Base-by-base conservation (phyloP, 2,113 vertebrate species). In the Spermophilus dauricus region DNA sequence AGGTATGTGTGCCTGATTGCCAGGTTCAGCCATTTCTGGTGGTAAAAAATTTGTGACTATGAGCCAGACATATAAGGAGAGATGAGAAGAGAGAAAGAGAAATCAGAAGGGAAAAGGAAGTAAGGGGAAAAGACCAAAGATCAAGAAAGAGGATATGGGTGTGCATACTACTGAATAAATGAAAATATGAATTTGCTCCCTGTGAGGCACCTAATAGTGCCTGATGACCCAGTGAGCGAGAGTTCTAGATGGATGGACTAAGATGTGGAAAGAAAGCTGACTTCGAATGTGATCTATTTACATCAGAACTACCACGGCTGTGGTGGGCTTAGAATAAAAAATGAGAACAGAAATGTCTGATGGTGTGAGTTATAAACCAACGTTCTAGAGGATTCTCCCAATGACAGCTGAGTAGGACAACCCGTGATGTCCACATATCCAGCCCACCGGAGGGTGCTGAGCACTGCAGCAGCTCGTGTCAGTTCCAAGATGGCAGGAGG, bases 271-370 rank as follows among this genome's bases (percentile, higher is more conserved):
- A 86, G 12, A 22, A n/a, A 67, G 20, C 72, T 86, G 77, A 84
- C 63, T 88, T 75, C 69, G 37, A 84, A 51, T 28, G 2, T 24
- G 6, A 8, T 42, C 69, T 82, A 3, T 61, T 82, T 48, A 42
- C 45, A 39, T 73, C 34, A n/a, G 34, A 77, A 61, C 30, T 45
- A 45, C 4, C 39, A 65, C 18, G 2, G 77, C 26, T 67, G 12
- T n/a, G 26, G 10, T 53, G 48, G 45, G n/a, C 32, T 91, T 92
- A 91, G 78, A 87, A 75, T 93, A 10, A 58, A 76, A 93, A 42
- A 56, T 12, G 24, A 67, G 53, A 84, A 67, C 63, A 42, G 22
- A 24, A 84, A 61, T 37, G 28, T 96, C 89, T 32, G 20, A 2
- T 12, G 53, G 61, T 26, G 1, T 22, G 17, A 86, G 11, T 76